Base-by-base conservation (phyloP, 2,113 vertebrate species). In the Paradoxurus hermaphroditus region DNA sequence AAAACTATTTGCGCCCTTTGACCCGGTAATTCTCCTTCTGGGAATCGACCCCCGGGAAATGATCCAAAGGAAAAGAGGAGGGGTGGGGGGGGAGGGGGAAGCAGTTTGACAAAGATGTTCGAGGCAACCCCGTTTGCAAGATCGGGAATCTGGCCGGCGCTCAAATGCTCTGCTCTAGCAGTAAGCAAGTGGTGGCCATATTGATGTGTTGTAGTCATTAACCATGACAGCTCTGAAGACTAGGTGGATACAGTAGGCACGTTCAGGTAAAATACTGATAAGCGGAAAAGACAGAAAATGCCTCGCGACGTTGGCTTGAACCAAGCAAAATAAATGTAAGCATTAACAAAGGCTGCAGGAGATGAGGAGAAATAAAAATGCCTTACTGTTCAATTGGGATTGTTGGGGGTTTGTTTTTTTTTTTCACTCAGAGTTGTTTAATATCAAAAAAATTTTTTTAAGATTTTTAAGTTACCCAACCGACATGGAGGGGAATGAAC, bases 161-260 rank as follows among this genome's bases (percentile, higher is more conserved):
- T 89, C 90, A 95, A 96, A 90, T 59, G 51, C 81, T 70, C 77
- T 88, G 86, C 87, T 53, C 62, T 70, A 95, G 94, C 34, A 83
- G 86, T 31, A 77, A 96, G 87, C 85, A 75, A 97, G 56, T 1
- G 0, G 81, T 85, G 53, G 84, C 87, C 84, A 7, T 85, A 87
- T 92, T 95, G 93, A 96, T 94, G 51, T 85, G 87, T 81, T 29
- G 4, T 46, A 25, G 90, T 81, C 96, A 94, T 96, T 96, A 95
- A 98, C 97, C 95, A 86, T 87, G 97, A 96, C 84, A 86, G 94
- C 51, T 87, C 92, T 75, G 75, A 14, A 92, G 68, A 79, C 94
- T 83, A 93, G 75, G 65, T 65, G 67, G 63, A 67, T 59, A 92
- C 90, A 88, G 67, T 81, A 90, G 84, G 79, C 95, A 88, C 21